Base-by-base conservation (phyloP, 2,888 invertebrate genomes). In the Phortica okadai region DNA sequence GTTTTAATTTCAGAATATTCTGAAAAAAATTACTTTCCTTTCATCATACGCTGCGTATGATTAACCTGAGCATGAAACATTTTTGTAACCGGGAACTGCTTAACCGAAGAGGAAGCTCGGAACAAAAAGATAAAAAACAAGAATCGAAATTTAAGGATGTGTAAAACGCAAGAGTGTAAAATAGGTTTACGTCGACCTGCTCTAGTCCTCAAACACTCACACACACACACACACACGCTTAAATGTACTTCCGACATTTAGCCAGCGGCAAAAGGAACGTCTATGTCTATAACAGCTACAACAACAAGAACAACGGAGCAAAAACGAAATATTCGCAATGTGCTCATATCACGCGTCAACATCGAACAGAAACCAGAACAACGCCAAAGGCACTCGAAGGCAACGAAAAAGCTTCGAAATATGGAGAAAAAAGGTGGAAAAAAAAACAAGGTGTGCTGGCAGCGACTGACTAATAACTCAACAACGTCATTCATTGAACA, bases 161-260 rank as follows among this genome's bases (percentile, higher is more conserved):
- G 69, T 21, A 69, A 69, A 69, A 45, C 16, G 64, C 70, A 56
- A 54, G 14, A 54, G 70, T 72, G 70, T 72, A 72, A 72, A 72
- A 72, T 72, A 33, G 70, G 56, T 72, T 56, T 72, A 72, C 50
- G 50, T 69, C 69, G 33, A 41, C 64, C 42, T 41, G 64, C 33
- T 33, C 33, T 50, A 50, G 50, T 50, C 50, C 8, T 11, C 50
- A 50, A 8, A 62, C 4, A 62, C 21, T 8, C 62, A 62, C 25
- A 25, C 54, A 72, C 70, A 66, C 66, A 72, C 54, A 62, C 25
- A 25, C 16, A 25, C 16, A 11, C 62, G 3, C 70, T 14, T 54
- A 54, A 72, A 72, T 72, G 16, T 44, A 72, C 54, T 72, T 72
- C 70, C 70, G 70, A 54, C 56, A 56, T 72, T 72, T 72, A 45